Percentiles rank a stretch among this genome's conserved stretches.
Evolutionary conservation across 2,113 vertebrate species (phyloP).

Genomic region (Gymnarchus niloticus): DNA sequence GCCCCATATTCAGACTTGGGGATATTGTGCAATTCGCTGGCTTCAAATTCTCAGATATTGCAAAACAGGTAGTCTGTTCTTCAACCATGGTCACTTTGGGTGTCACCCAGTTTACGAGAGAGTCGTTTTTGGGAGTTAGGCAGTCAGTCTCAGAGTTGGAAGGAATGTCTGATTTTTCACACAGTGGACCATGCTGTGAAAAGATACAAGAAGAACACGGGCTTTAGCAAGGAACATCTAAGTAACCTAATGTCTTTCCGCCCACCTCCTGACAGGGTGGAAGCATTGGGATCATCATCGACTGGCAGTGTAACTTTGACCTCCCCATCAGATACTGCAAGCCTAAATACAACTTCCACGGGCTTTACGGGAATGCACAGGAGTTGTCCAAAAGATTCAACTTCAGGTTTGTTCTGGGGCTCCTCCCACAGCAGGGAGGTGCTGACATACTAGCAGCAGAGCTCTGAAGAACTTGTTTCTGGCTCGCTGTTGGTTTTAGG

Average conservation of each 20-base stretch:
- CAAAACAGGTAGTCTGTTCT: conserved; percentile 63
- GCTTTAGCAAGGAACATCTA: neutral
- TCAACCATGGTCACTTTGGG: neutral
- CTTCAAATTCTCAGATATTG: conserved; percentile 71
- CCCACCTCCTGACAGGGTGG: conserved; percentile 69
- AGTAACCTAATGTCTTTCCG: neutral
- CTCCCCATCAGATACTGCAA: conserved; percentile 65
- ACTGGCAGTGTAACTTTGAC: conserved; percentile 91
- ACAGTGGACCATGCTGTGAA: neutral
- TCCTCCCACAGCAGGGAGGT: neutral
- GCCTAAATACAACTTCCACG: conserved; percentile 78
- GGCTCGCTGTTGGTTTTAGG: conserved; percentile 44
- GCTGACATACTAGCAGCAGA: neutral
- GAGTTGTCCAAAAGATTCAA: conserved; percentile 84
- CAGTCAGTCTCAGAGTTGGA: neutral
- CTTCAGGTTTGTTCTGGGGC: conserved; percentile 72
- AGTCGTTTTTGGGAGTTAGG: neutral
- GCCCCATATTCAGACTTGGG: conserved; percentile 82
- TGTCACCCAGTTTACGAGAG: neutral
- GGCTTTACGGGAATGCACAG: conserved; percentile 71
- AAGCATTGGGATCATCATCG: conserved; percentile 80
- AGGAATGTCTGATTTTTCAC: no score
- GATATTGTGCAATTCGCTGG: conserved; percentile 75
- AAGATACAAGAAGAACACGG: neutral
- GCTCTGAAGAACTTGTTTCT: neutral